Base-by-base conservation (phyloP, 1,140 invertebrate species). In the Sitophilus oryzae region DNA sequence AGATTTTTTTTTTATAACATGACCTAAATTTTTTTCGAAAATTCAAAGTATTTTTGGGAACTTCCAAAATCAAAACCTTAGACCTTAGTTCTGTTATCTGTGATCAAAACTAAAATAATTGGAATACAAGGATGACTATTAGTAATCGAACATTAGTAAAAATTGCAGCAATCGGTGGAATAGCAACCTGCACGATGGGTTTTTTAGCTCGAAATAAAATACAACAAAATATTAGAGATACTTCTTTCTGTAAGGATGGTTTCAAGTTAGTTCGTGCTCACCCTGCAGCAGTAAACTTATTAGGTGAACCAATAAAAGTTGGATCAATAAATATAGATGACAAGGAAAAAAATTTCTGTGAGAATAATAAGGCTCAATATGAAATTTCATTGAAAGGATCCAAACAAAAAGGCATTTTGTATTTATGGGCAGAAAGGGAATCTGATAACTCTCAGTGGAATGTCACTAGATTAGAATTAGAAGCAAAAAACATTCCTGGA, bases 231-330 rank as follows among this genome's bases (percentile, higher is more conserved):
- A 65, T 81, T 2, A 67, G 68, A 55, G 53, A 71, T 25, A 62
- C 71, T 1, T 76, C 79, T 4, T 81, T 56, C 65, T 84, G 79
- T 60, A 78, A 75, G 62, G 65, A 76, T 52, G 80, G 81, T 5
- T 53, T 83, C 8, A 73, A 77, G 60, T 73, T 62, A 9, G 59
- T 84, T 4, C 66, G 78, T 34, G 66, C 60, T 4, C 74, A 84
- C 63, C 61, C 71, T 30, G 77, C 78, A 16, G 80, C 81, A 11
- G 70, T 81, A 0, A 59, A 74, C 36, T 70, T 81, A 36, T 65
- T 85, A 34, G 83, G 83, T 11, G 78, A 84, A 63, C 83, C 83
- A 0, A 82, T 85, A 5, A 79, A 77, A 66, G 80, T 80, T 30
- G 74, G 71, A 16, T 72, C 70, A 14, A 76, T 82, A 46, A 78